Percentiles rank a stretch among this genome's conserved stretches.
These are phyloP conservation scores for Lasius platythorax DNA, from an alignment of 2,888 invertebrate genomes.

Conservation along the genomic window DNA sequence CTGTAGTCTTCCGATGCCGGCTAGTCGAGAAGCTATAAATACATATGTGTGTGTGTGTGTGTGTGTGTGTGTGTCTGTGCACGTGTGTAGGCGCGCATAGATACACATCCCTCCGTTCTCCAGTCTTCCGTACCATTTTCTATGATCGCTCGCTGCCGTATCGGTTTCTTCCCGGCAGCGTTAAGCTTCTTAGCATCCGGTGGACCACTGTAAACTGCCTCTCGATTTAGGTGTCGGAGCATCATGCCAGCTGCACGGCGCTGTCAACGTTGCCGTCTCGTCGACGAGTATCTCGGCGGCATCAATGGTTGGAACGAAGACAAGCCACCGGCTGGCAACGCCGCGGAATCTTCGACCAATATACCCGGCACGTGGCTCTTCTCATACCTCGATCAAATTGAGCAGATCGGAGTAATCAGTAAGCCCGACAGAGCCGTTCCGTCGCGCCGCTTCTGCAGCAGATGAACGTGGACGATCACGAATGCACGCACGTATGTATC, in stretches of 20 bases:
- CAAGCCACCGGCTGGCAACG: constrained; percentile 51
- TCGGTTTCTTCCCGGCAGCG: constrained; percentile 27
- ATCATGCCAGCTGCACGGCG: constrained; percentile 47
- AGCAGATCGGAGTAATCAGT: constrained; percentile 43
- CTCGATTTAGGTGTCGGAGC: constrained; percentile 62
- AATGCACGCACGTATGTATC: background rate
- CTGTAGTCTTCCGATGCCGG: constrained; percentile 53
- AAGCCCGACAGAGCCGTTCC: background rate
- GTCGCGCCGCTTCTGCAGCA: constrained; percentile 11
- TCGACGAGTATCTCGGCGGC: constrained; percentile 44
- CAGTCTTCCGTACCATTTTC: constrained; percentile 39
- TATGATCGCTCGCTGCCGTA: constrained; percentile 38
- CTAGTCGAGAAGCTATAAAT: constrained; percentile 69
- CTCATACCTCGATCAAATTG: constrained; percentile 43
- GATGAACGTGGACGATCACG: background rate
- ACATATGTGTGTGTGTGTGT: constrained; percentile 40
- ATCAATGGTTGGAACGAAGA: constrained; percentile 59
- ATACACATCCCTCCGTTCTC: constrained; percentile 4
- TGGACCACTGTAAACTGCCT: constrained; percentile 51
- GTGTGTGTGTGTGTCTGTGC: constrained; percentile 10
- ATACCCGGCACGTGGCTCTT: constrained; percentile 58
- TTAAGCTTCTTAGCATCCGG: constrained; percentile 15
- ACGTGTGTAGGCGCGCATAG: constrained; percentile 41
- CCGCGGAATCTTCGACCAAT: constrained; percentile 60
- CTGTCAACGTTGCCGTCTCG: constrained; percentile 65